These are phyloP conservation scores for Diabrotica balteata DNA, from an alignment of 2,888 invertebrate genomes.

Conservation along the genomic window DNA sequence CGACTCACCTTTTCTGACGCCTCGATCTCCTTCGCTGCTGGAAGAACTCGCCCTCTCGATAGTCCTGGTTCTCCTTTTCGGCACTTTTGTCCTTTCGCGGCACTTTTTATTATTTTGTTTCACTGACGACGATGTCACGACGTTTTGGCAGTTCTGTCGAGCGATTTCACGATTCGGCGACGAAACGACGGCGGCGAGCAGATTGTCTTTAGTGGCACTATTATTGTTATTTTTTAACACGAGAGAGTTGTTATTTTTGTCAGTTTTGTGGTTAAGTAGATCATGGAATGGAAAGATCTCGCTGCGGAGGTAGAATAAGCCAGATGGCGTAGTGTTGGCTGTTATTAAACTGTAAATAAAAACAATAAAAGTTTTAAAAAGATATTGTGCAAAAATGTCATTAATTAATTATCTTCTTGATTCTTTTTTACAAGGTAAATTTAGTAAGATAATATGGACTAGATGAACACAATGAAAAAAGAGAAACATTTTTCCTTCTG, in stretches of 20 bases:
- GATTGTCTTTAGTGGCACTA: not conserved
- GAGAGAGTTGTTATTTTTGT: not conserved
- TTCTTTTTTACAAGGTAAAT: too few relatives aligned
- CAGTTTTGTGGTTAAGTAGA: conserved; percentile 5
- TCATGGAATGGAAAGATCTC: conserved; percentile 43
- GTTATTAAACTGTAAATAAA: conserved; percentile 13
- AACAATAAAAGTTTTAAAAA: not conserved
- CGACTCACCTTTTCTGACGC: conserved; percentile 1
- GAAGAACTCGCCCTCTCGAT: conserved; percentile 4
- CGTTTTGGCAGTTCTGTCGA: not conserved
- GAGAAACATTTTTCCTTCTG: too few relatives aligned
- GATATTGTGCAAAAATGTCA: too few relatives aligned
- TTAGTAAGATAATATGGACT: too few relatives aligned
- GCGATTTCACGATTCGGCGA: conserved; percentile 1
- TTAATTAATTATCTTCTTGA: too few relatives aligned
- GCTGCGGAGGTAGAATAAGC: conserved; percentile 43
- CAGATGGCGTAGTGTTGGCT: not conserved
- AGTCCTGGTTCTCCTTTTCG: not conserved
- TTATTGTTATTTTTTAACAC: not conserved
- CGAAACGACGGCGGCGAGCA: not conserved
- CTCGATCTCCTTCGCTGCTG: not conserved
- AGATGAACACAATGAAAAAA: too few relatives aligned
- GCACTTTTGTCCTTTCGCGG: not conserved
- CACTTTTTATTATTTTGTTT: not conserved
- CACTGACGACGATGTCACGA: not conserved